Percentiles rank a stretch among this genome's conserved stretches.
These are phyloP conservation scores for Brevimyrus niger DNA, from an alignment of 2,113 vertebrate genomes.

Conservation along the genomic window DNA sequence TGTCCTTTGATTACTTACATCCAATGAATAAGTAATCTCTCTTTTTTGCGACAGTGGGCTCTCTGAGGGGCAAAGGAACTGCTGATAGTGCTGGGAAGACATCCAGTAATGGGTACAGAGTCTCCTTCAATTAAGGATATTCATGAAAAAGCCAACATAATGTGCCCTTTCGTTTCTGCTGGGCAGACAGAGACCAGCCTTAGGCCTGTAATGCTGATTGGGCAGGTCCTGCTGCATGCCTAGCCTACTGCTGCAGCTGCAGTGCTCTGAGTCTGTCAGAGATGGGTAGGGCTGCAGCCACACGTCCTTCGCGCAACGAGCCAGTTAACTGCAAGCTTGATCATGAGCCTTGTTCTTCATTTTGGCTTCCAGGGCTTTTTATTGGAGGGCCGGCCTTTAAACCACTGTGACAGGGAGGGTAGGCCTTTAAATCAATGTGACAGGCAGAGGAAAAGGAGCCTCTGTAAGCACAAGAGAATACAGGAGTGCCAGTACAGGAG, in stretches of 20 bases:
- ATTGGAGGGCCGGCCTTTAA: neutral
- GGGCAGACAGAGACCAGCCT: neutral
- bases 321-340: neutral
- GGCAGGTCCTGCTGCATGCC: neutral
- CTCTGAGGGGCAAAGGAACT: conserved; percentile 29
- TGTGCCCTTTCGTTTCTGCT: neutral
- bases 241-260: neutral
- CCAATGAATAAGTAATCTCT: conserved; percentile 47
- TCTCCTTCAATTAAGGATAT: conserved; percentile 18
- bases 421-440: neutral
- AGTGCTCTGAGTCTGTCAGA: neutral
- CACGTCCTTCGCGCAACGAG: neutral
- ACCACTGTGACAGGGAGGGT: neutral
- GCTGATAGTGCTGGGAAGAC: conserved; percentile 45
- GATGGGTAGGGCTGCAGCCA: neutral
- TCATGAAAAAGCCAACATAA: neutral
- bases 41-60: conserved; percentile 33
- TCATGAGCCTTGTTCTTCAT: neutral
- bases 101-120: conserved; percentile 39
- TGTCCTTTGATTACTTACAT: conserved; percentile 38
- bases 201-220: neutral
- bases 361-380: neutral
- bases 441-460: neutral
- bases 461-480: neutral
- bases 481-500: neutral